Conservation (phyloP, 2,888 invertebrate genomes). For the Athalia circularis region DNA sequence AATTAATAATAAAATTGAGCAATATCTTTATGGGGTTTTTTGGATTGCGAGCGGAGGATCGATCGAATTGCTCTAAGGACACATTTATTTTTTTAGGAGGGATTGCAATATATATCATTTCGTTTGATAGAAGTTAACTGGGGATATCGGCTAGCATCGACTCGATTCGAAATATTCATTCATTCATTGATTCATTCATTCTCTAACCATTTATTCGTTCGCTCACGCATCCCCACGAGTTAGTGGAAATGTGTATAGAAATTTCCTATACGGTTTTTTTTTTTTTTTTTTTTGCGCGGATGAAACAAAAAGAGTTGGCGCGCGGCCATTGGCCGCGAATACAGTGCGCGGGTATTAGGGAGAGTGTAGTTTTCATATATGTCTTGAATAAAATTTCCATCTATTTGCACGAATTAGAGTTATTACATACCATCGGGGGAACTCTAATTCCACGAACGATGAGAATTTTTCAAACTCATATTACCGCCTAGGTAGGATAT, state of each 20-base stretch:
- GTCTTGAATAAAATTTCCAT: conserved; percentile 38
- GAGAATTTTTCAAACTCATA: not conserved
- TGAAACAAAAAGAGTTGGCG: not conserved
- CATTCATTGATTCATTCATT: conserved; percentile 30
- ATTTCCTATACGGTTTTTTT: not conserved
- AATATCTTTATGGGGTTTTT: too few relatives aligned
- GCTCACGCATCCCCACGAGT: not conserved
- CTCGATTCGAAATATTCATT: not conserved
- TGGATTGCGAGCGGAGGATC: too few relatives aligned
- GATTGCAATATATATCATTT: not conserved
- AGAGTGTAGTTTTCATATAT: not conserved
- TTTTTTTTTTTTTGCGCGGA: not conserved
- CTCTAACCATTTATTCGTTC: not conserved
- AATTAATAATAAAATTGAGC: too few relatives aligned
- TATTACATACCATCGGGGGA: not conserved
- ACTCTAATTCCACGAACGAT: conserved; percentile 15
- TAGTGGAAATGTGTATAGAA: too few relatives aligned
- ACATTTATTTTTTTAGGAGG: too few relatives aligned
- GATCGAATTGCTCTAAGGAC: too few relatives aligned
- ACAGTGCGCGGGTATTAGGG: conserved; percentile 6
- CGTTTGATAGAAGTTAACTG: not conserved
- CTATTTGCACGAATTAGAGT: not conserved
- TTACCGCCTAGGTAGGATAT: not conserved
- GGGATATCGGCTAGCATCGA: conserved; percentile 1
- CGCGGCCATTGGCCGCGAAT: not conserved